Percentiles rank a stretch among this genome's conserved stretches.
These are phyloP conservation scores for Cephus cinctus DNA, from an alignment of 1,140 invertebrate genomes.

Conservation along the genomic window DNA sequence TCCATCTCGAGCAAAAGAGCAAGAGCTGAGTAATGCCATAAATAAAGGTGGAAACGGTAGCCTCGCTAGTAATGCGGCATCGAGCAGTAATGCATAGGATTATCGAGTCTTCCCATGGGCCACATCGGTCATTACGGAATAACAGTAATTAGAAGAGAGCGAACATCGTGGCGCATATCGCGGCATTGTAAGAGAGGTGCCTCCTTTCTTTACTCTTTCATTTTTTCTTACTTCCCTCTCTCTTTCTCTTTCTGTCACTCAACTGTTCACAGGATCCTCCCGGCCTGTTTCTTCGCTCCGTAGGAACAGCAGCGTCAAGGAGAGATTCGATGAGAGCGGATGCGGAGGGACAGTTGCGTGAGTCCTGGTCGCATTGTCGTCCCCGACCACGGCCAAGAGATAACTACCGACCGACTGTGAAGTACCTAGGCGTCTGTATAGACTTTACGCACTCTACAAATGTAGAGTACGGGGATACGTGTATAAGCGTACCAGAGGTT, in stretches of 20 bases:
- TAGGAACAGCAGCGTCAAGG: slow-evolving; percentile 9
- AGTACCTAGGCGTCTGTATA: slow-evolving; percentile 4
- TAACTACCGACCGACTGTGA: slow-evolving; percentile 36
- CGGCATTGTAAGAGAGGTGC: slow-evolving; percentile 43
- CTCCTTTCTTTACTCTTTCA: slow-evolving; percentile 24
- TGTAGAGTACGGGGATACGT: slow-evolving; percentile 22
- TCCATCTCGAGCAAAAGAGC: slow-evolving; percentile 47
- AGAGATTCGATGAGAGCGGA: slow-evolving; percentile 55
- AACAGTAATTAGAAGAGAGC: slow-evolving; percentile 56
- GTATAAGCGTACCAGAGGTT: slow-evolving; percentile 41
- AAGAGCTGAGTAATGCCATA: slow-evolving; percentile 46
- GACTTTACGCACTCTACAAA: slow-evolving; percentile 22
- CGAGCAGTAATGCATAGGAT: slow-evolving; percentile 50
- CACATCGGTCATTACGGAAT: slow-evolving; percentile 54
- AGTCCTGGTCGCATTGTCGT: slow-evolving; percentile 41
- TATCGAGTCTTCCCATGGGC: slow-evolving; percentile 55
- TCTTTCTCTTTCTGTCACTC: slow-evolving; percentile 9
- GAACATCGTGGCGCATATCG: slow-evolving; percentile 33
- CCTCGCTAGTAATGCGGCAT: slow-evolving; percentile 43
- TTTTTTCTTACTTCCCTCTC: slow-evolving; percentile 23
- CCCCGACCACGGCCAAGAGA: slow-evolving; percentile 22
- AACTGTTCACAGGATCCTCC: slow-evolving; percentile 14
- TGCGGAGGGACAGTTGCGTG: slow-evolving; percentile 54
- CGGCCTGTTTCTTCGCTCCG: not conserved
- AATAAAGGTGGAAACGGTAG: slow-evolving; percentile 38